Evolutionary conservation across 2,888 invertebrate genomes (phyloP), one percentile per base, ranked within the genome.

Genomic region (Beris morrisii): DNA sequence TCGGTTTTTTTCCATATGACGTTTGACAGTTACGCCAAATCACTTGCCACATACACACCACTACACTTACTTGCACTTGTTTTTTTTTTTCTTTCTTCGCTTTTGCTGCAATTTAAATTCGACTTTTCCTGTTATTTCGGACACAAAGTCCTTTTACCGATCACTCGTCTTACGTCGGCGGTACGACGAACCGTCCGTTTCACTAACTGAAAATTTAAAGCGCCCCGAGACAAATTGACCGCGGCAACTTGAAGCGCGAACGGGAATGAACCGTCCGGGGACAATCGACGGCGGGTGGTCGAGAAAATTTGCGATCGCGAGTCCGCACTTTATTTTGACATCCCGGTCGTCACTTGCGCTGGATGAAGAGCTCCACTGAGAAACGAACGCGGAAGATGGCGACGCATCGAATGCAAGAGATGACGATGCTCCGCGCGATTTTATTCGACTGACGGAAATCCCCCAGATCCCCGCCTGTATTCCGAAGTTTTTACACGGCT

Each of bases 361-460:
- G 61, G 52, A 32, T 48, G 11, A n/a, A 11, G 32, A 22, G 59
- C 64, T 59, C 64, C 43, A 50, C 59, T 22, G 22, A 43, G 55
- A 59, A 52, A 48, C 68, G 28, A n/a, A 38, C 46, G 56, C 52
- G 59, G 44, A 38, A 68, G 65, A 68, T 56, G 65, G 56, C 61
- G 65, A 68, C 56, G 53, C 57, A 56, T 32, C 31, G 32, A 61
- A 61, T 61, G 52, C 22, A 38, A 50, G 31, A 38, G 50, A 43
- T 32, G 22, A 52, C 38, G 5, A 13, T 11, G 32, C 52, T n/a
- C 46, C 52, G 15, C 50, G 12, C 11, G 50, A 38, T 61, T 61
- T 61, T 61, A 61, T 61, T 32, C 32, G 38, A 61, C 61, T 58
- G 30, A 28, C 45, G 9, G 38, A 38, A 22, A 15, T 12, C 52